phyloP scores from a whole-genome alignment of 35 echinoderm and acorn worm species.

The Chiridota heheva region DNA sequence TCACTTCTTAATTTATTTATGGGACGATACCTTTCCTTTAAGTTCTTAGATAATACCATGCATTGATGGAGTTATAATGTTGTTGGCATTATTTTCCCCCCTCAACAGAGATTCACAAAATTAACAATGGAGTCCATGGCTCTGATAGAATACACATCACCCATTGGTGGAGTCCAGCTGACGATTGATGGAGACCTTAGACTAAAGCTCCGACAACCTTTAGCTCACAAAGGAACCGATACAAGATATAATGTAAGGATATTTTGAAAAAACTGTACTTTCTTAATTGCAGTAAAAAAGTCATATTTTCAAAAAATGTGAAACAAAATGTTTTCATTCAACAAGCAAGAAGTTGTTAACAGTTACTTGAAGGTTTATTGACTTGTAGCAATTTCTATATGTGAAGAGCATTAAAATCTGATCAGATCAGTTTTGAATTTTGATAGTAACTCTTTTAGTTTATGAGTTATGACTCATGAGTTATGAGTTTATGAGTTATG shows the following conservation, averaged over 20 bases:
- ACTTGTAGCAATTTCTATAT: too few species aligned
- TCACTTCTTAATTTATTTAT: too few species aligned
- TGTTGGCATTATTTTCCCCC: background rate
- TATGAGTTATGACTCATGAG: too few species aligned
- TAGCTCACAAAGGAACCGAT: constrained; percentile 76
- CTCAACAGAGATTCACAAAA: constrained; percentile 61
- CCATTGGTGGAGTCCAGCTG: constrained; percentile 51
- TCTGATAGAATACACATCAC: constrained; percentile 61
- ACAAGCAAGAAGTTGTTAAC: background rate
- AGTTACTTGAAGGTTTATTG: too few species aligned
- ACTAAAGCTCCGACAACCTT: constrained; percentile 61
- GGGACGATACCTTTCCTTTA: too few species aligned
- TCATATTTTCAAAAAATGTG: background rate
- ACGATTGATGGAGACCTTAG: constrained; percentile 69
- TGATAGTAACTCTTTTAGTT: too few species aligned
- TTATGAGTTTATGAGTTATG: too few species aligned
- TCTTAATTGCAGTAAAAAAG: background rate
- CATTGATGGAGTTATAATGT: background rate
- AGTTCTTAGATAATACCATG: background rate
- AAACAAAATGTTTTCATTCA: background rate
- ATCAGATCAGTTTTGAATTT: too few species aligned
- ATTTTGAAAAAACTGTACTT: background rate
- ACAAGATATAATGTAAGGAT: constrained; percentile 88
- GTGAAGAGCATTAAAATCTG: too few species aligned
- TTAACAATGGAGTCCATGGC: constrained; percentile 82